A percentile compares a stretch with the other conserved stretches of the same genome.
Evolutionary conservation across 2,888 invertebrate species (phyloP).

Genomic region (Scaptomyza tumidula): DNA sequence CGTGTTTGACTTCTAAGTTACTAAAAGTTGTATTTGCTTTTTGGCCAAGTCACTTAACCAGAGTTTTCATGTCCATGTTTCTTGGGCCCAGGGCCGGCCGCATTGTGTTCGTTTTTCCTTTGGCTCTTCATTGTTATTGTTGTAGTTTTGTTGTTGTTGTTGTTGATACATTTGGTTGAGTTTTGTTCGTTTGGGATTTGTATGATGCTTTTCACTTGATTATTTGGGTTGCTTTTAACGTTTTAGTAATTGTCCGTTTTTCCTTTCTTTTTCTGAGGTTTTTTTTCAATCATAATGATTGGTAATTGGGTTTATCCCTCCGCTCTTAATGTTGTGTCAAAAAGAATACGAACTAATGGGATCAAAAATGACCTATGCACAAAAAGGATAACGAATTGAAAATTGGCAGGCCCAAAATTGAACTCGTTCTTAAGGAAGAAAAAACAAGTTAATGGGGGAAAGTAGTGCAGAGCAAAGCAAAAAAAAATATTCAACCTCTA

Average conservation of each 20-base stretch:
- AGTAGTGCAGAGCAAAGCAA: no score
- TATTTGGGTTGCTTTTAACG: conserved; percentile 30
- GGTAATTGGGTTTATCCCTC: conserved; percentile 18
- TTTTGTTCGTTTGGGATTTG: conserved; percentile 19
- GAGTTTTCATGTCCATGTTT: conserved; percentile 39
- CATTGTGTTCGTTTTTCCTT: conserved; percentile 37
- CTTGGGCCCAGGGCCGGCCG: conserved; percentile 17
- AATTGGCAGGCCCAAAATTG: conserved; percentile 8
- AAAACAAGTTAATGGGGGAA: no score
- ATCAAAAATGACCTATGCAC: neutral
- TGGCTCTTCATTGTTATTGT: conserved; percentile 41
- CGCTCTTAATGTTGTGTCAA: neutral
- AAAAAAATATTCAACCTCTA: neutral
- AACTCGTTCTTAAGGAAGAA: neutral
- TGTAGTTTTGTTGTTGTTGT: conserved; percentile 31
- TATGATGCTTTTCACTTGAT: conserved; percentile 13
- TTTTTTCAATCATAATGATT: conserved; percentile 39
- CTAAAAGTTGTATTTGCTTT: conserved; percentile 40
- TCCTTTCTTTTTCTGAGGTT: conserved; percentile 7
- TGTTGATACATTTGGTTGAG: conserved; percentile 12
- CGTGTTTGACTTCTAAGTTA: conserved; percentile 43
- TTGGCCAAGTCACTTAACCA: conserved; percentile 51
- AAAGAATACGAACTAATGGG: conserved; percentile 11
- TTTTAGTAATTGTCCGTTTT: conserved; percentile 53
- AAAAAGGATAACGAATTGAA: neutral